Conservation (phyloP, 2,113 vertebrate species). For the Semnornis frantzii region DNA sequence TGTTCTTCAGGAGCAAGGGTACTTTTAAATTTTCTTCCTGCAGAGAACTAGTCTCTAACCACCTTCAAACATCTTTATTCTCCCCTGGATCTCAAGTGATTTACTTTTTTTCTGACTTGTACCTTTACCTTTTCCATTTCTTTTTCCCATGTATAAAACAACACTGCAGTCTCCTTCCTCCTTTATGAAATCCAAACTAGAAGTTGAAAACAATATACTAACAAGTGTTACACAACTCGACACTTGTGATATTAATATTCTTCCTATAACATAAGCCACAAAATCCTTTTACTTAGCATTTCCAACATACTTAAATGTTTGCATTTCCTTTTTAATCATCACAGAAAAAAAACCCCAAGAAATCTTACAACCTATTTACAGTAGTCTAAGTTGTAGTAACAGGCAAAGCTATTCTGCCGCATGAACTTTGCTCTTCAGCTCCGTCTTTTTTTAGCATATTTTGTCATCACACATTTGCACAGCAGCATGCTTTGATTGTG, state of each 20-base stretch:
- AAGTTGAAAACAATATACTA: not conserved
- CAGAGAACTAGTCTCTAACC: not conserved
- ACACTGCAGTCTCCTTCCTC: not conserved
- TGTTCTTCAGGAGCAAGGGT: not conserved
- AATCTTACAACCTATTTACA: not conserved
- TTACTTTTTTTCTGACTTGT: not conserved
- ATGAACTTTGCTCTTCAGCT: not conserved
- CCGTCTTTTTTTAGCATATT: not conserved
- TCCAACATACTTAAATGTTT: not conserved
- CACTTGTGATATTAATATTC: not conserved
- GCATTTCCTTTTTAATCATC: not conserved
- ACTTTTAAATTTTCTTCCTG: not conserved
- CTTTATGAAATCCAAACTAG: not conserved
- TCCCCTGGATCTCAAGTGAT: not conserved
- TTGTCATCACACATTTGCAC: accelerated
- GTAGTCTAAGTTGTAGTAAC: not conserved
- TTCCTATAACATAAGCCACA: not conserved
- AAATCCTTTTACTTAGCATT: not conserved
- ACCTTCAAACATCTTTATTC: not conserved
- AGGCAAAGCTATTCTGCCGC: not conserved
- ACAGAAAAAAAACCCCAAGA: not conserved
- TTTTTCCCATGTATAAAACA: not conserved
- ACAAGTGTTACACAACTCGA: not conserved
- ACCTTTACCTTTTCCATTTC: too few relatives aligned
- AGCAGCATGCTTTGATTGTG: not conserved